Evolutionary conservation across 1,140 invertebrate genomes (phyloP).

Genomic region (Leptinotarsa defecta): DNA sequence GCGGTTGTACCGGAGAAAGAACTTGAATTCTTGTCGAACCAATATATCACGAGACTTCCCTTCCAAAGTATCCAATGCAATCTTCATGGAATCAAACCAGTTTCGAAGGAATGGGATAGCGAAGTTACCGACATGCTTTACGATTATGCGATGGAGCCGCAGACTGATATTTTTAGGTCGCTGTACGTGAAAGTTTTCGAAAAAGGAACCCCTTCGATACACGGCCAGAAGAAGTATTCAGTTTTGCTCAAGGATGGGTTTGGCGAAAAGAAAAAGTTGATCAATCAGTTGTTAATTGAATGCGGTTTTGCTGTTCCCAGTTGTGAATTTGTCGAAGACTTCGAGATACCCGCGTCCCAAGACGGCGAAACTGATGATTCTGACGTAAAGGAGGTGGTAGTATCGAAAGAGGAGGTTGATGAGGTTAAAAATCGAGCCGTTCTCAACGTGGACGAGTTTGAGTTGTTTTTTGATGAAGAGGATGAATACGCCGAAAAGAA

Average conservation of each 20-base stretch:
- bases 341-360: slow-evolving; percentile 33
- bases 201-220: slow-evolving; percentile 20
- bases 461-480: neutral
- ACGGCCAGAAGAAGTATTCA: slow-evolving; percentile 39
- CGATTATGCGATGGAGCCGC: slow-evolving; percentile 38
- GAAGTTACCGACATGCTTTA: slow-evolving; percentile 46
- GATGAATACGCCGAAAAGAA: slow-evolving; percentile 4
- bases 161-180: slow-evolving; percentile 38
- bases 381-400: slow-evolving; percentile 23
- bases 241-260: slow-evolving; percentile 43
- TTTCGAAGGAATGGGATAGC: slow-evolving; percentile 37
- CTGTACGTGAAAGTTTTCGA: slow-evolving; percentile 36
- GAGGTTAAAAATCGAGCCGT: neutral
- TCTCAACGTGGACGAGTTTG: neutral
- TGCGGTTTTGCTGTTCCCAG: slow-evolving; percentile 42
- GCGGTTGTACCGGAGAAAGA: slow-evolving; percentile 17
- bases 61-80: slow-evolving; percentile 48
- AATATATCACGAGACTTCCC: slow-evolving; percentile 40
- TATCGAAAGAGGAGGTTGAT: neutral
- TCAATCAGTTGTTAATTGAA: slow-evolving; percentile 46
- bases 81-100: slow-evolving; percentile 40
- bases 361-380: slow-evolving; percentile 20
- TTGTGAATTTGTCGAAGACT: slow-evolving; percentile 38
- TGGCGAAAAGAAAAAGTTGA: slow-evolving; percentile 32
- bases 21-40: slow-evolving; percentile 36